A percentile compares a stretch with the other conserved stretches of the same genome.
These are phyloP conservation scores for Grapholita molesta DNA, from an alignment of 1,140 invertebrate species.

Conservation along the genomic window DNA sequence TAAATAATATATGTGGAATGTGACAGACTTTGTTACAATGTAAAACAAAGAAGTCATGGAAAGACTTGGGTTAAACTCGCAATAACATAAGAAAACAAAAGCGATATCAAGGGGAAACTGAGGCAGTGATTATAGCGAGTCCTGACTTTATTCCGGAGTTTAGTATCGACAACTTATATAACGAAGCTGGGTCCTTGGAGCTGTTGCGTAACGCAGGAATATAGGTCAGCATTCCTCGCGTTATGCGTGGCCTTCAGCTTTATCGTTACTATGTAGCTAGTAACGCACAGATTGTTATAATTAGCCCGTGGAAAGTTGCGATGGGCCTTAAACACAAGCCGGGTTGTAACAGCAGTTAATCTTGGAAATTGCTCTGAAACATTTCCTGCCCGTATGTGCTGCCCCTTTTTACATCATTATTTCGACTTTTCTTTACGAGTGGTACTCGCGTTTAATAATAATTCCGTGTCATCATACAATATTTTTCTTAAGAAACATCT, in stretches of 20 bases:
- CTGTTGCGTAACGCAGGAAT: constrained; percentile 2
- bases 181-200: neutral
- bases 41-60: neutral
- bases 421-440: neutral
- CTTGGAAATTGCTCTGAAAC: neutral
- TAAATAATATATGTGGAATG: neutral
- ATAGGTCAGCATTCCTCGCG: constrained; percentile 1
- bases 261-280: neutral
- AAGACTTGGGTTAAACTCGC: neutral
- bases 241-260: constrained; percentile 4
- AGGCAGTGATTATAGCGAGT: neutral
- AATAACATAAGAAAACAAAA: neutral
- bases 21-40: neutral
- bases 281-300: neutral
- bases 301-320: neutral
- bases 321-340: neutral
- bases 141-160: neutral
- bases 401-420: neutral
- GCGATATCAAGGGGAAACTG: neutral
- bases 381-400: neutral
- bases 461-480: too few relatives aligned
- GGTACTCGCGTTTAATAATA: too few relatives aligned
- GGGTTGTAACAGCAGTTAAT: neutral
- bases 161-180: constrained; percentile 10
- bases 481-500: too few relatives aligned